Percentiles rank a stretch among this genome's conserved stretches.
Conservation (phyloP, 1,140 invertebrate genomes). For the Bombus turneri region DNA sequence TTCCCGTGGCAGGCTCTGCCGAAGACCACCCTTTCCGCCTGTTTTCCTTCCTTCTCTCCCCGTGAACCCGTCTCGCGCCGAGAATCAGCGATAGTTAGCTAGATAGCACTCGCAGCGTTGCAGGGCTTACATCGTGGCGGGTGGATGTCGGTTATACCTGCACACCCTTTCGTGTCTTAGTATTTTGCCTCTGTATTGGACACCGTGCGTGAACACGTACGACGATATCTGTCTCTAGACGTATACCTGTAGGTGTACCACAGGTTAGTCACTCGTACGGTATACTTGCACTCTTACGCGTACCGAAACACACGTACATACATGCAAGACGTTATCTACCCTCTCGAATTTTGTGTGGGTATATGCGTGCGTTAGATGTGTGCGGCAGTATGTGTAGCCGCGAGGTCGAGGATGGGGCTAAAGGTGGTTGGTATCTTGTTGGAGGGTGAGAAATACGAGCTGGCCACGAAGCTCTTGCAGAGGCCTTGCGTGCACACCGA, state of each 20-base stretch:
- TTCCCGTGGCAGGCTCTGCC: conserved; percentile 16
- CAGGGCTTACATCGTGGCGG: conserved; percentile 53
- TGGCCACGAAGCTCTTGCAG: conserved; percentile 61
- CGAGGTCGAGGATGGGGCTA: conserved; percentile 60
- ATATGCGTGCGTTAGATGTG: not conserved
- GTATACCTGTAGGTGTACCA: conserved; percentile 15
- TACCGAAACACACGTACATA: too few species aligned
- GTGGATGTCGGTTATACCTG: conserved; percentile 53
- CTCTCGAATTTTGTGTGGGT: not conserved
- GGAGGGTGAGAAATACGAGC: conserved; percentile 72
- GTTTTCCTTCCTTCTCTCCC: conserved; percentile 27
- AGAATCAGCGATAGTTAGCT: conserved; percentile 65
- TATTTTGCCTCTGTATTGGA: not conserved
- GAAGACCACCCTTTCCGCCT: conserved; percentile 45
- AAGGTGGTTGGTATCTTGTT: conserved; percentile 72
- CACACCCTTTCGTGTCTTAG: not conserved
- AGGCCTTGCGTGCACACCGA: conserved; percentile 63
- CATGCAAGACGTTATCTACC: conserved; percentile 40
- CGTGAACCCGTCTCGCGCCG: conserved; percentile 57
- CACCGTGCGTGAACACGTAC: conserved; percentile 20
- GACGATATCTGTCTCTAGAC: not conserved
- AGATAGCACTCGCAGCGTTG: conserved; percentile 62
- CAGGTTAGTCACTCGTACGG: conserved; percentile 16
- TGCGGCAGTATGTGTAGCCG: conserved; percentile 22
- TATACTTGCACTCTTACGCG: not conserved